Evolutionary conservation across 2,888 invertebrate genomes (phyloP).

Genomic region (Platycheirus albimanus): DNA sequence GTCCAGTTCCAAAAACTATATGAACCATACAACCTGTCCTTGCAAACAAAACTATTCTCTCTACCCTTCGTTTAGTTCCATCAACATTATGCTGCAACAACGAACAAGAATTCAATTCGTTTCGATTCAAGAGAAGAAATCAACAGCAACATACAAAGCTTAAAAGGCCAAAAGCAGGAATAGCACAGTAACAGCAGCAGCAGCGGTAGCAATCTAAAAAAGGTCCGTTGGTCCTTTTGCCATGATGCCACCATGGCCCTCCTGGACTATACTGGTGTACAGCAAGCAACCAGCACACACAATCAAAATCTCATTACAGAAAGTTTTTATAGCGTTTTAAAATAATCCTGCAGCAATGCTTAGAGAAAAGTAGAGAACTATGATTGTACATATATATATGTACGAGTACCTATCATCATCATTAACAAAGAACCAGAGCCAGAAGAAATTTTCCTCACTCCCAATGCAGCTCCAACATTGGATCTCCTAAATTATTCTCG

Average conservation of each 20-base stretch:
- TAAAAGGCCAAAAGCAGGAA: neutral
- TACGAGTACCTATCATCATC: conserved; percentile 58
- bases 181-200: neutral
- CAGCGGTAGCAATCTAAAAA: conserved; percentile 9
- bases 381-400: neutral
- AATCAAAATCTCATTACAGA: conserved; percentile 72
- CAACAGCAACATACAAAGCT: conserved; percentile 43
- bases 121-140: conserved; percentile 55
- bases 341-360: conserved; percentile 62
- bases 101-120: conserved; percentile 63
- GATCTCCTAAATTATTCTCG: conserved; percentile 57
- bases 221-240: conserved; percentile 2
- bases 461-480: conserved; percentile 1
- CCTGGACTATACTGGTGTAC: conserved; percentile 9
- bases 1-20: conserved; percentile 53
- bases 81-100: conserved; percentile 45
- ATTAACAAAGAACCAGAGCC: conserved; percentile 41
- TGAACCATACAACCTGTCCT: conserved; percentile 39
- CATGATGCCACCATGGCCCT: conserved; percentile 6
- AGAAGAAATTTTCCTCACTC: conserved; percentile 4
- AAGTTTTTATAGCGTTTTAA: conserved; percentile 68
- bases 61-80: neutral
- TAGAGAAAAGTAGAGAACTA: conserved; percentile 9
- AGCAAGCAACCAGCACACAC: conserved; percentile 52
- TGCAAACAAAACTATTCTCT: conserved; percentile 12